Conservation (phyloP, 2,797 vertebrate species). For the Coranthus polyacanthus region DNA sequence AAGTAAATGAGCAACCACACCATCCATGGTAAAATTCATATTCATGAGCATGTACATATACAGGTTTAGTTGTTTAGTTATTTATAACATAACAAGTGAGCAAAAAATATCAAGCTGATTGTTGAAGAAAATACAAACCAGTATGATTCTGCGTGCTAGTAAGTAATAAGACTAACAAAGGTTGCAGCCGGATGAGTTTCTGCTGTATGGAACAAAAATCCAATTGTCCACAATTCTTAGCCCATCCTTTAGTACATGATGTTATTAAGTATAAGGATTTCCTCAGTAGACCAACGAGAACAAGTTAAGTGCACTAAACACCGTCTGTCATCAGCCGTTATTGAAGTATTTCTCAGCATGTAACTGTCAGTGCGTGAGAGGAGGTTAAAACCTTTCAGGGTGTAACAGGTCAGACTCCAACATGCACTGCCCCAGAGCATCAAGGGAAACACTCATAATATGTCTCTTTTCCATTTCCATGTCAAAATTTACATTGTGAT, state of each 20-base stretch:
- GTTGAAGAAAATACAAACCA: no score
- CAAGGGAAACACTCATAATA: not conserved
- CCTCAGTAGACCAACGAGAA: not conserved
- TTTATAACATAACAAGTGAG: no score
- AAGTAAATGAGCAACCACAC: no score
- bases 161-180: no score
- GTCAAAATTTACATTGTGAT: no score
- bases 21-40: no score
- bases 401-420: slow-evolving; percentile 21
- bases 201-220: slow-evolving; percentile 1
- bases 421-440: not conserved
- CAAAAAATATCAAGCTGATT: no score
- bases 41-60: no score
- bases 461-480: no score
- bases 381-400: slow-evolving; percentile 13
- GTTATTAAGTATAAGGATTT: not conserved
- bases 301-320: not conserved
- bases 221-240: slow-evolving; percentile 9
- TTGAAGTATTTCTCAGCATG: slow-evolving; percentile 39
- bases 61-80: no score
- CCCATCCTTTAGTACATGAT: not conserved
- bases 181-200: slow-evolving; percentile 29
- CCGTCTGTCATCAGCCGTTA: slow-evolving; percentile 32
- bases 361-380: slow-evolving; percentile 12
- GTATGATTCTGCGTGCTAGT: no score